Evolutionary conservation across 2,888 invertebrate species (phyloP), one percentile per base, ranked within the genome.

Genomic region (Hydrotaea diabolus): DNA sequence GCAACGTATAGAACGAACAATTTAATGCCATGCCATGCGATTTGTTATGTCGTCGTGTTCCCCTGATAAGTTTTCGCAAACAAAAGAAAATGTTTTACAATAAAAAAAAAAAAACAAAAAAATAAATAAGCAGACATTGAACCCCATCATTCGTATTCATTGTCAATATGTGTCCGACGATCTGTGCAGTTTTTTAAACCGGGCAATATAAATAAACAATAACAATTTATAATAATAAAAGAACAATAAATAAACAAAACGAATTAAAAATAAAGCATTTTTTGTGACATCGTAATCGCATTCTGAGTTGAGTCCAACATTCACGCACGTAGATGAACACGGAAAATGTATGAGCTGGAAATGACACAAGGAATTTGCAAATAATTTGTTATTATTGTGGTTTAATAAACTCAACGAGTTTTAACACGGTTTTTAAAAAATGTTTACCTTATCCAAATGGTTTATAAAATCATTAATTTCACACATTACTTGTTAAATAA

Each of bases 41-140:
- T 53, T 53, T 53, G n/a, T 53, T 15, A 2, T 53, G 15, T 53
- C 19, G 57, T 59, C 23, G 21, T 55, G 23, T 59, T 59, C 59
- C n/a, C n/a, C 23, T 59, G 59, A 59, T 59, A 59, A 55, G 19
- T 21, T 55, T 55, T 21, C 9, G 13, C 21, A 55, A 55, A 55
- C 55, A 55, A 55, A 59, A 59, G 74, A 83, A 83, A 79, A 66
- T 69, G 62, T 62, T 83, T 69, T 69, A 74, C 77, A 73, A 49
- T 39, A 62, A 53, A 71, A 72, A 66, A 49, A 49, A 26, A 46
- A 26, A 77, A 23, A 0, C 59, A 39, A 57, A 9, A n/a, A 21
- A 43, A 17, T 2, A 9, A 57, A 57, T 57, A 59, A 59, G 23
- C 26, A 59, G 59, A 59, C 59, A 59, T 59, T 59, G 59, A 59